Evolutionary conservation across 2,888 invertebrate genomes (phyloP), one percentile per base, ranked within the genome.

Genomic region (Cataglyphis albicans): DNA sequence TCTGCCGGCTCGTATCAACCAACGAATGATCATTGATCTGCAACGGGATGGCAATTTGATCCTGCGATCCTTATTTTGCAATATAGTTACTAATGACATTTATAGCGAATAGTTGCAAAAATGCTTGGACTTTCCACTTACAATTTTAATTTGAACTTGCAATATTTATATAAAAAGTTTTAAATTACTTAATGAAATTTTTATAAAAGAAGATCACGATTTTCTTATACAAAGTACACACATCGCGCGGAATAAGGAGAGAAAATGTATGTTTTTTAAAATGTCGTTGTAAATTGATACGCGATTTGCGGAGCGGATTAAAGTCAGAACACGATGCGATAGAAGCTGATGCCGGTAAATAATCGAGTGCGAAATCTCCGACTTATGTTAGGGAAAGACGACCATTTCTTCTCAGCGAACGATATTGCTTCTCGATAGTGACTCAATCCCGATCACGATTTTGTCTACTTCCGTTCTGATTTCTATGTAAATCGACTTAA

Each of bases 401-500:
- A 57, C 52, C 67, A 32, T 82, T 44, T 44, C 48, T 86, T 64
- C 21, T 52, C 38, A 61, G 44, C 18, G 57, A 67, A 25, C 35
- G 64, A 18, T 59, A 74, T 68, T 35, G 44, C 55, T 6, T 52
- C 38, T 10, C 61, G 72, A 87, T 72, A 82, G 61, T 78, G 84
- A 84, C 75, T 82, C 67, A 78, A 81, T 74, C 72, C 29, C n/a
- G 80, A 52, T 65, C 63, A 48, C 67, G 75, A 74, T 82, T 88
- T 84, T 84, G 87, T 85, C 85, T 81, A 81, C 84, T 89, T 87
- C 84, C 82, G 82, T 74, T 61, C 65, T 81, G 81, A 89, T 89
- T 87, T 84, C 81, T 81, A 89, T 87, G 89, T 65, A 87, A 89
- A 89, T 89, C 86, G 87, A 73, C 75, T 86, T 82, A 87, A 86